phyloP scores from a whole-genome alignment of 2,113 vertebrate genomes.

The Campylomormyrus numenius region DNA sequence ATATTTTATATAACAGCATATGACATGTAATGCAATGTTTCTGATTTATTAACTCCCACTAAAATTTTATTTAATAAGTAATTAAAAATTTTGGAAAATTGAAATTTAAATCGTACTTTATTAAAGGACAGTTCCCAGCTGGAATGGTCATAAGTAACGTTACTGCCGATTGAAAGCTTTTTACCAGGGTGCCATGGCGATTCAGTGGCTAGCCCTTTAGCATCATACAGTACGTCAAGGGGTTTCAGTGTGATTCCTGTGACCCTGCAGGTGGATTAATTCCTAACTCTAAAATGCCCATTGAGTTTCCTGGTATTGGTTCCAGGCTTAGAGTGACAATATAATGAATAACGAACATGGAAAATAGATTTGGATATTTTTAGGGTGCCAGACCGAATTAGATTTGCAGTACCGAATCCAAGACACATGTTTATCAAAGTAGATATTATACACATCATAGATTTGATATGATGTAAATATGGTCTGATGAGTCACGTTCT shows the following conservation, averaged over 20 bases:
- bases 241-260: not conserved
- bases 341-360: not conserved
- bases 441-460: not conserved
- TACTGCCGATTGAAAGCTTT: not conserved
- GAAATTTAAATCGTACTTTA: not conserved
- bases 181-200: not conserved
- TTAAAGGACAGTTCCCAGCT: not conserved
- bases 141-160: not conserved
- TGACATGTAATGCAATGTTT: not conserved
- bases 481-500: not conserved
- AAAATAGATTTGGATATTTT: not conserved
- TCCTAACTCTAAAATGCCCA: not conserved
- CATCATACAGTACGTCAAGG: not conserved
- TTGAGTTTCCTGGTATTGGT: not conserved
- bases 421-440: not conserved
- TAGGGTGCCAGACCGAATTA: not conserved
- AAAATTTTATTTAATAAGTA: not conserved
- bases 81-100: not conserved
- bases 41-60: not conserved
- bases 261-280: not conserved
- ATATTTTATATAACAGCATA: not conserved
- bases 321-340: not conserved
- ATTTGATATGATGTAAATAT: not conserved
- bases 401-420: not conserved
- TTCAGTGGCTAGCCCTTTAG: not conserved